Percentiles rank a stretch among this genome's conserved stretches.
These are phyloP conservation scores for Megalurothrips usitatus DNA, from an alignment of 2,888 invertebrate species.

Conservation along the genomic window DNA sequence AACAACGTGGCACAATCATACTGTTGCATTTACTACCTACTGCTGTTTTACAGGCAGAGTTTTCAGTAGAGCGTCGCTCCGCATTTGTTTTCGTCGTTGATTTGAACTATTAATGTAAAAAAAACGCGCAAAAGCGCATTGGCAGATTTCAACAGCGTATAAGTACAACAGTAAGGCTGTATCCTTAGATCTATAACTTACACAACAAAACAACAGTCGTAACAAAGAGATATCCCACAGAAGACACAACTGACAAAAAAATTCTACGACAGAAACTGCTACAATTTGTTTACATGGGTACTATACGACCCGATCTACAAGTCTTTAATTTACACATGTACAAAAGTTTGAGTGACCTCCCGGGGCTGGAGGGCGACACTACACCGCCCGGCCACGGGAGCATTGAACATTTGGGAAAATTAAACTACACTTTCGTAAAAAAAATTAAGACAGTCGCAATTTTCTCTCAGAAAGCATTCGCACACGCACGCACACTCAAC, in stretches of 20 bases:
- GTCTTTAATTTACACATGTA: conserved; percentile 10
- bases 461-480: background rate
- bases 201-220: conserved; percentile 10
- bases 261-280: background rate
- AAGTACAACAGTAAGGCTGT: conserved; percentile 19
- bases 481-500: conserved; percentile 2
- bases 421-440: conserved; percentile 11
- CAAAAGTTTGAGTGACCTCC: background rate
- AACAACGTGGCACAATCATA: conserved; percentile 23
- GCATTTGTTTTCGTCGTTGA: background rate
- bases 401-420: background rate
- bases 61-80: background rate
- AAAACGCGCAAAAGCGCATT: background rate
- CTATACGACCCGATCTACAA: background rate
- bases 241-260: background rate
- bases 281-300: background rate
- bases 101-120: background rate
- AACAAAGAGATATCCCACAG: conserved; percentile 9
- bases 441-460: background rate
- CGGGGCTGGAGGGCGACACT: no score
- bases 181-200: conserved; percentile 25
- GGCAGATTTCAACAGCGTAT: conserved; percentile 1
- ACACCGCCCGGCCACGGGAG: no score
- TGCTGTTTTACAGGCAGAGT: conserved; percentile 12
- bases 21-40: conserved; percentile 8